A percentile compares a stretch with the other conserved stretches of the same genome.
These are phyloP conservation scores for Eupelmus urozonus DNA, from an alignment of 2,888 invertebrate genomes.

Conservation along the genomic window DNA sequence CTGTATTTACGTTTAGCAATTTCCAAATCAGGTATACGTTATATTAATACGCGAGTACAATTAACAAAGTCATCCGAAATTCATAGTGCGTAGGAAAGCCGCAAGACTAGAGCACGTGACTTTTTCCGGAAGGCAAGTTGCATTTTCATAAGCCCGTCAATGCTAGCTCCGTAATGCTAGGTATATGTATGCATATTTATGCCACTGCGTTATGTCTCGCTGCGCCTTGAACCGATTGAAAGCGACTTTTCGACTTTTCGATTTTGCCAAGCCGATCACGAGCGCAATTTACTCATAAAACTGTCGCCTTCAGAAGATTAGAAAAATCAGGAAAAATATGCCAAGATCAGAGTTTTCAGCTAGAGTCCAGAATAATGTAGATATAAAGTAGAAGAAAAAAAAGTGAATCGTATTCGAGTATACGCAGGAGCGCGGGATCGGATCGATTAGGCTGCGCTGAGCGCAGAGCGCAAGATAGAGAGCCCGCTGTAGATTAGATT, in stretches of 20 bases:
- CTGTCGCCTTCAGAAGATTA: not conserved
- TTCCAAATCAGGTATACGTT: too few relatives aligned
- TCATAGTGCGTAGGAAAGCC: too few relatives aligned
- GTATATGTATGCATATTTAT: not conserved
- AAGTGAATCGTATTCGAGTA: not conserved
- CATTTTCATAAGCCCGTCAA: not conserved
- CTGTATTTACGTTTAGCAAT: too few relatives aligned
- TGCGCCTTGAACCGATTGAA: not conserved
- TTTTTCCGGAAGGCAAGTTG: constrained; percentile 1
- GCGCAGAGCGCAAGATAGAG: not conserved
- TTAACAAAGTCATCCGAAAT: too few relatives aligned
- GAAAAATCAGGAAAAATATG: not conserved
- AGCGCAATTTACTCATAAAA: too few relatives aligned
- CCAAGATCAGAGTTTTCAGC: too few relatives aligned
- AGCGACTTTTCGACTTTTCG: not conserved
- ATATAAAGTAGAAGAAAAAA: too few relatives aligned
- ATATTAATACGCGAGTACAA: too few relatives aligned
- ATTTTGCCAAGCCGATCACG: not conserved
- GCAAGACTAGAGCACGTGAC: too few relatives aligned
- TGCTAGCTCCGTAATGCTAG: not conserved
- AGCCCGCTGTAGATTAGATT: constrained; percentile 43
- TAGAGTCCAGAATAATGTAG: too few relatives aligned
- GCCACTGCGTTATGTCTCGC: not conserved
- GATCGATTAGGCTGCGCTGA: too few relatives aligned
- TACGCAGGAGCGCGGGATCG: not conserved